Conservation (phyloP, 2,113 vertebrate genomes). For the Lonchura striata region DNA sequence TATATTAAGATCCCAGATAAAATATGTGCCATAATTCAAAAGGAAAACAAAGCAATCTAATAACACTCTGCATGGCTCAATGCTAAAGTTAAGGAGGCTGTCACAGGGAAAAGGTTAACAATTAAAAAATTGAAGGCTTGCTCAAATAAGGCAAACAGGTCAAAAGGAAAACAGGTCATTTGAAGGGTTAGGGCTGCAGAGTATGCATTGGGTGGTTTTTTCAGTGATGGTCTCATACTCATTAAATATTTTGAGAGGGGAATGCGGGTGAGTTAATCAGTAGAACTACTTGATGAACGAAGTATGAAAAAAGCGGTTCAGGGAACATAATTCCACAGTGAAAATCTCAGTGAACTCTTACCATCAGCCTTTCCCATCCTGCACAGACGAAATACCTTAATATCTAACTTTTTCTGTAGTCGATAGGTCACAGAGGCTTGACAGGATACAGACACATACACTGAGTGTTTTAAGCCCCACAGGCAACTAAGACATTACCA, state of each 20-base stretch:
- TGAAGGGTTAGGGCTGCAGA: not conserved
- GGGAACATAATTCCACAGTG: not conserved
- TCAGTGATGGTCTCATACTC: not conserved
- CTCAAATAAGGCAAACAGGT: not conserved
- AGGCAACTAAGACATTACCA: not conserved
- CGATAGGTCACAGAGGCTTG: not conserved
- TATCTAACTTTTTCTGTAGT: not conserved
- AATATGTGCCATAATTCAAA: not conserved
- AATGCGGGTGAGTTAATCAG: not conserved
- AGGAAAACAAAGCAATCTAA: conserved; percentile 14
- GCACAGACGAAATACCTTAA: fast-evolving
- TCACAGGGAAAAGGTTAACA: not conserved
- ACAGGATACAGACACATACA: not conserved
- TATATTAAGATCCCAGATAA: not conserved
- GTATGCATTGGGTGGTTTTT: fast-evolving
- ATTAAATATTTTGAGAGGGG: not conserved
- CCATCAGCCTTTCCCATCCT: not conserved
- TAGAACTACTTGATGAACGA: not conserved
- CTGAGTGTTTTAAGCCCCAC: not conserved
- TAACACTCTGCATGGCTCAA: not conserved
- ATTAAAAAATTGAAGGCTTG: not conserved
- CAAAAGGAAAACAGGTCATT: not conserved
- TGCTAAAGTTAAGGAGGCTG: not conserved
- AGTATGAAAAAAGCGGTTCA: not conserved
- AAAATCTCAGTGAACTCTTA: not conserved